phyloP scores from a whole-genome alignment of 2,888 invertebrate species.

The Rotaria macrura region DNA sequence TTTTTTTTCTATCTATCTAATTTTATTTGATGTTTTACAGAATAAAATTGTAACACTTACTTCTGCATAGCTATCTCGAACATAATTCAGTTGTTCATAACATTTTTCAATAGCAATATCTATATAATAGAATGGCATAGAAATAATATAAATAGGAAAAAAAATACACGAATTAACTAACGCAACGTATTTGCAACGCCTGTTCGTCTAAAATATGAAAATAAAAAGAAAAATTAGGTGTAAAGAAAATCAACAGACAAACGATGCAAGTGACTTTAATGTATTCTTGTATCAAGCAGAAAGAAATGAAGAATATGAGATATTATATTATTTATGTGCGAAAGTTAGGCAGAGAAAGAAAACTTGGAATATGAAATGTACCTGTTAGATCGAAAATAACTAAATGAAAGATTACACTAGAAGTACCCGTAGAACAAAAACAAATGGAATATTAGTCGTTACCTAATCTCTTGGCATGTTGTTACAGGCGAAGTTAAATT shows the following conservation, averaged over 20 bases:
- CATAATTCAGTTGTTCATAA: conserved; percentile 3
- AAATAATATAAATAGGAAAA: not conserved
- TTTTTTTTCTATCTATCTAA: too few species aligned
- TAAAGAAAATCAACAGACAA: not conserved
- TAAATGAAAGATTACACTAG: not conserved
- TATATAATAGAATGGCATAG: not conserved
- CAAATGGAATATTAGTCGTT: not conserved
- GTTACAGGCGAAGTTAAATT: not conserved
- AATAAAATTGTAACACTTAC: not conserved
- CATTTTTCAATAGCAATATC: conserved; percentile 15
- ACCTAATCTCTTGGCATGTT: not conserved
- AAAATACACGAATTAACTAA: not conserved
- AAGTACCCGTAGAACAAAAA: not conserved
- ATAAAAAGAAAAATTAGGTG: too few species aligned
- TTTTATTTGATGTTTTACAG: too few species aligned
- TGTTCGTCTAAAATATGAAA: not conserved
- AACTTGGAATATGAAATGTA: not conserved
- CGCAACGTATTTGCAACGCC: not conserved
- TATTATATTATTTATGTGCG: not conserved
- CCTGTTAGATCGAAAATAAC: conserved; percentile 17
- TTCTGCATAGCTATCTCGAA: conserved; percentile 8
- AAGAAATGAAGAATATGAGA: not conserved
- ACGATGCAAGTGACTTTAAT: not conserved
- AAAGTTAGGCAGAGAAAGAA: not conserved
- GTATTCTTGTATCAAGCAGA: not conserved